Evolutionary conservation across 2,888 invertebrate species (phyloP).

Genomic region (Mythimna albipuncta): DNA sequence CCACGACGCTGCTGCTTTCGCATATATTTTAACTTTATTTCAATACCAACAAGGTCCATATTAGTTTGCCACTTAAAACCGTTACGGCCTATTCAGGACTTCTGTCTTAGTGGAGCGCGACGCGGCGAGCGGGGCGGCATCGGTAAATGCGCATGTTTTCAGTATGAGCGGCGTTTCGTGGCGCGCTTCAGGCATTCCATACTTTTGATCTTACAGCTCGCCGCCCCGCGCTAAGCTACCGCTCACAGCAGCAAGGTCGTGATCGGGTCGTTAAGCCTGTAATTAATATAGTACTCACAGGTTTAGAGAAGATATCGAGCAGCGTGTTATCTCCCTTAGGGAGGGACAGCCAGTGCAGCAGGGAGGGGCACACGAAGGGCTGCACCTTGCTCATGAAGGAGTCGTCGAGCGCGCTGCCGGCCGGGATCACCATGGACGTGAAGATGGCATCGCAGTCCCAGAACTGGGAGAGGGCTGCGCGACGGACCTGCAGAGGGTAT

Average conservation of each 20-base stretch:
- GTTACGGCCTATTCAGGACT: no score
- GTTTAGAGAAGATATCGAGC: constrained; percentile 83
- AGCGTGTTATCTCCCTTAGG: constrained; percentile 85
- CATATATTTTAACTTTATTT: background rate
- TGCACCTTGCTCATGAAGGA: constrained; percentile 72
- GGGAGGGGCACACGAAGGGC: constrained; percentile 84
- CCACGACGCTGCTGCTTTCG: background rate
- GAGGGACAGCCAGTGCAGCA: constrained; percentile 86
- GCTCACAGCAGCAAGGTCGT: no score
- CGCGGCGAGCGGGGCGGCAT: no score
- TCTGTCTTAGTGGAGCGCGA: no score
- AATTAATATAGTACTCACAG: constrained; percentile 75
- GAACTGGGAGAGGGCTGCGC: constrained; percentile 80
- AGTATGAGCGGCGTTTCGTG: no score
- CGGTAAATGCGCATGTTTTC: no score
- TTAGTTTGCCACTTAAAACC: background rate
- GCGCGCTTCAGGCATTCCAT: no score
- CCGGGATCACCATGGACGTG: constrained; percentile 75
- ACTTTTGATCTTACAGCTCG: no score
- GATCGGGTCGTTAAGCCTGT: no score
- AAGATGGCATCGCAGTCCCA: constrained; percentile 87
- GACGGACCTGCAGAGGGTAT: constrained; percentile 75
- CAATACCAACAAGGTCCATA: background rate
- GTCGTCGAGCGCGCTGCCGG: constrained; percentile 74
- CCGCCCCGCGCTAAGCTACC: no score